phyloP scores from a whole-genome alignment of 2,797 vertebrate genomes.

The Sitta carolinensis region DNA sequence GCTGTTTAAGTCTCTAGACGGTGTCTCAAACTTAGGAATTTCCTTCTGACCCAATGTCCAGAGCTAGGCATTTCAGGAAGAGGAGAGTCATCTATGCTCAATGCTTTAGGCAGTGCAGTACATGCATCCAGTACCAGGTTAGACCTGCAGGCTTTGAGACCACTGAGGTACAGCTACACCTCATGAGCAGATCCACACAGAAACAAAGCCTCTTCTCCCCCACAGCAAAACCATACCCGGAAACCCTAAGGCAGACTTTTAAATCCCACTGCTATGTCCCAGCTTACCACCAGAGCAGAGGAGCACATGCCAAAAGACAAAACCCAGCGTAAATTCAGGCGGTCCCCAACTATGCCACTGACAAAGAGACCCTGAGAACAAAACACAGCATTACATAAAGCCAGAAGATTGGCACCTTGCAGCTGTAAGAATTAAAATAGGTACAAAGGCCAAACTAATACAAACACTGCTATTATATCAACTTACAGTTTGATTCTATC shows the following conservation, averaged over 20 bases:
- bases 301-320: constrained; percentile 94
- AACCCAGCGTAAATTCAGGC: constrained; percentile 91
- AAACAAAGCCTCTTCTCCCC: background rate
- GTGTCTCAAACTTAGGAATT: background rate
- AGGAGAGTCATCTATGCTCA: background rate
- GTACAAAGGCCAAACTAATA: background rate
- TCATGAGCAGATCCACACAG: background rate
- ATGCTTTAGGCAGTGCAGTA: background rate
- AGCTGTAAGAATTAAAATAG: background rate
- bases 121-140: background rate
- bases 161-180: background rate
- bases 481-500: background rate
- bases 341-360: constrained; percentile 91
- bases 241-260: background rate
- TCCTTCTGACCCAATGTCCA: constrained; percentile 10
- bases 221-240: background rate
- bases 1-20: background rate
- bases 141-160: background rate
- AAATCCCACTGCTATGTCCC: background rate
- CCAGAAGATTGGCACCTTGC: background rate
- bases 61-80: constrained; percentile 8
- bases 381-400: constrained; percentile 8
- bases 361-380: constrained; percentile 89
- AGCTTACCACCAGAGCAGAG: constrained; percentile 90
- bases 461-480: background rate